Conservation (phyloP, 2,113 vertebrate genomes). For the Gallinago media region DNA sequence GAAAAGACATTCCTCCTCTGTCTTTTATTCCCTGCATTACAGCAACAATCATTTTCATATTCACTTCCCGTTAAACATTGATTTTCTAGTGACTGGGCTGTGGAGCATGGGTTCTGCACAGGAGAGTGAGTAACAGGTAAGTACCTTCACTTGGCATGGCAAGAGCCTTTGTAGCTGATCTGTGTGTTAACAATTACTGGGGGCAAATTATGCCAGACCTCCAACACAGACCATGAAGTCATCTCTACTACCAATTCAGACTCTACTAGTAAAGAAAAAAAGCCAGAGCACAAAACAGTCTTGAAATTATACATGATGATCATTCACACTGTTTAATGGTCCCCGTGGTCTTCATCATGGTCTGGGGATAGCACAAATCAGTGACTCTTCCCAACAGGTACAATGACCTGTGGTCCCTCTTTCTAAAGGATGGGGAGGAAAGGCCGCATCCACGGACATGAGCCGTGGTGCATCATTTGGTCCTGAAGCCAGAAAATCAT, state of each 20-base stretch:
- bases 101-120: background rate
- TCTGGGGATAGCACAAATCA: background rate
- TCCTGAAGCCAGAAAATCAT: background rate
- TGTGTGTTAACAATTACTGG: fast-evolving
- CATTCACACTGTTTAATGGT: background rate
- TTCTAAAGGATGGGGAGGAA: background rate
- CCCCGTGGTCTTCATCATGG: background rate
- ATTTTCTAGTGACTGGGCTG: background rate
- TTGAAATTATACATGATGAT: fast-evolving
- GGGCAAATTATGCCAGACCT: background rate
- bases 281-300: background rate
- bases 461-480: background rate
- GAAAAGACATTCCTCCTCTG: slow-evolving; percentile 25
- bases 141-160: background rate
- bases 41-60: slow-evolving; percentile 12
- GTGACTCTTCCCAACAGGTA: background rate
- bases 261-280: background rate
- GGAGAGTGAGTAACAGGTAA: background rate
- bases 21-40: slow-evolving; percentile 26
- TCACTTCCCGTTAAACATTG: background rate
- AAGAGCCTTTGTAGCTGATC: background rate
- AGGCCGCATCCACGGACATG: fast-evolving
- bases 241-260: background rate
- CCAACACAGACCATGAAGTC: background rate
- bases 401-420: background rate